phyloP scores from a whole-genome alignment of 2,888 invertebrate species.

The Rhamphomyia laevipes region DNA sequence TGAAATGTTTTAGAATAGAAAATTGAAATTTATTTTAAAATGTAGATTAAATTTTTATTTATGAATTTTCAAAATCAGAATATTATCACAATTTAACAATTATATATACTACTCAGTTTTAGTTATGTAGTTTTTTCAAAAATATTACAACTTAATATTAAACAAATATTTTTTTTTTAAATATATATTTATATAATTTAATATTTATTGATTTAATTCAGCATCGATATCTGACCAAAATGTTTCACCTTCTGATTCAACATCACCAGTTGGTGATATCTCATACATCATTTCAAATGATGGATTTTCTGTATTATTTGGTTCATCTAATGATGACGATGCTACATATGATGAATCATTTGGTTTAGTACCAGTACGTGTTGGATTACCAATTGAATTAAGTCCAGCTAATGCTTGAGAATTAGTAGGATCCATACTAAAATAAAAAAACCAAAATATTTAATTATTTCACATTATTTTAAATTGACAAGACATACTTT shows the following conservation, averaged over 20 bases:
- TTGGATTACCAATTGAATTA: slow-evolving; percentile 27
- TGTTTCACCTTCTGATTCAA: slow-evolving; percentile 45
- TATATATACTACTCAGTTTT: too few relatives aligned
- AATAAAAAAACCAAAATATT: slow-evolving; percentile 1
- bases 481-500: slow-evolving; percentile 18
- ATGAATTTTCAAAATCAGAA: too few relatives aligned
- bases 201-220: slow-evolving; percentile 36
- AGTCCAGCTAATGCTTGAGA: slow-evolving; percentile 30
- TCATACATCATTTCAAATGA: slow-evolving; percentile 30
- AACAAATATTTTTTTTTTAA: too few relatives aligned
- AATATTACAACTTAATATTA: too few relatives aligned
- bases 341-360: slow-evolving; percentile 19
- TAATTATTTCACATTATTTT: neutral
- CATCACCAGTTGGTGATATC: slow-evolving; percentile 37
- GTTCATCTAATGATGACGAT: slow-evolving; percentile 25
- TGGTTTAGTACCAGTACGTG: slow-evolving; percentile 17
- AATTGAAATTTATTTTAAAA: too few relatives aligned
- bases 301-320: slow-evolving; percentile 29
- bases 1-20: too few relatives aligned
- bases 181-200: too few relatives aligned
- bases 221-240: slow-evolving; percentile 50
- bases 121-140: too few relatives aligned
- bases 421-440: slow-evolving; percentile 31
- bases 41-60: too few relatives aligned
- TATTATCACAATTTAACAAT: too few relatives aligned